Evolutionary conservation across 2,888 invertebrate species (phyloP), one percentile per base, ranked within the genome.

Genomic region (Boloria selene): DNA sequence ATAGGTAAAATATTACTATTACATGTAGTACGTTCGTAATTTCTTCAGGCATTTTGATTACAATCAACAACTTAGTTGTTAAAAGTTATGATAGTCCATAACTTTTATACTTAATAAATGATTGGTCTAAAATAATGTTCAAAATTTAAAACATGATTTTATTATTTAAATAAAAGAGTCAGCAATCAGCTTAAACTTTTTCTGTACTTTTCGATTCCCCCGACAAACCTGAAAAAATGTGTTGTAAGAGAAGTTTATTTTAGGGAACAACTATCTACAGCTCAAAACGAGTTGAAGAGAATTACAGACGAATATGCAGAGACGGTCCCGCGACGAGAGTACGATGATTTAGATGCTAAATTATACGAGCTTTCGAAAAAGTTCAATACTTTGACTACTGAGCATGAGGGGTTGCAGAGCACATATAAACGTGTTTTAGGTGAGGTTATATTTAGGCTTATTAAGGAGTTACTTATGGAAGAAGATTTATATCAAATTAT

Each of bases 231-330:
- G 10, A 38, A 10, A 38, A 7, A 7, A 38, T 38, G 31, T 7
- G 7, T 38, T 38, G 7, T 38, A 2, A 50, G 10, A 31, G 17
- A 1, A 13, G 47, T n/a, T 4, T 2, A 49, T 51, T 75, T 47
- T 72, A 93, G 93, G 66, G 90, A 92, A 65, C 90, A 87, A 66
- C 74, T 93, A 4, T 81, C 92, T 1, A 69, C 77, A 49, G 86
- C 89, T 0, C 90, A 91, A 68, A 77, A 75, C 0, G 81, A 90
- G 49, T 73, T 92, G 3, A 86, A 81, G 63, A 84, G 79, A 65
- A 86, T 87, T 82, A 79, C 77, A 0, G 92, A 92, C 3, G 87
- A 90, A 67, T 93, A 91, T 72, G 78, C 86, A 0, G 90, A 89
- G 51, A 86, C 88, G 0, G 90, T 92, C 1, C 92, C 93, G 1